Evolutionary conservation across 2,113 vertebrate species (phyloP).

Genomic region (Phoenicopterus ruber): DNA sequence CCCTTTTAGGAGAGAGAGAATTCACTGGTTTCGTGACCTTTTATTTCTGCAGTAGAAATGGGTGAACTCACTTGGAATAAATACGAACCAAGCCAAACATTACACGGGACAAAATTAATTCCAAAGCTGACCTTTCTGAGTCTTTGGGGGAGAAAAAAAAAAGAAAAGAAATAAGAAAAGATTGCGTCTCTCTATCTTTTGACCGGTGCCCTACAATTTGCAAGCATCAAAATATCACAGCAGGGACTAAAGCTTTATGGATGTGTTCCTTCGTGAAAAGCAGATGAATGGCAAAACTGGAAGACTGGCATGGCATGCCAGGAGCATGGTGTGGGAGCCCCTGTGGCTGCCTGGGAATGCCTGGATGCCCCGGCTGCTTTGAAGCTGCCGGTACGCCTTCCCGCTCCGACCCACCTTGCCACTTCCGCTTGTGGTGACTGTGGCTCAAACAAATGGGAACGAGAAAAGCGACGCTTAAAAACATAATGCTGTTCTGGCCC

Average conservation of each 20-base stretch:
- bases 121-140: background rate
- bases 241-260: background rate
- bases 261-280: background rate
- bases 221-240: background rate
- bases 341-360: rapidly evolving
- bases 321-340: background rate
- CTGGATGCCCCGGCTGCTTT: background rate
- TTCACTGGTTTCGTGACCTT: background rate
- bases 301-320: rapidly evolving
- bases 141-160: background rate
- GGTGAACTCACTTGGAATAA: constrained; percentile 29
- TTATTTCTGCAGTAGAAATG: background rate
- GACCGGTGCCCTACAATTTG: background rate
- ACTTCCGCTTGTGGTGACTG: background rate
- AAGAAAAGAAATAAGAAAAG: background rate
- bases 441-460: background rate
- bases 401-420: rapidly evolving
- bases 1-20: background rate
- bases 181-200: background rate
- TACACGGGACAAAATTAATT: background rate
- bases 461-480: background rate
- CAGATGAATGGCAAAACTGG: background rate
- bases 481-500: rapidly evolving
- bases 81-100: background rate
- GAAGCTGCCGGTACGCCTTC: background rate